Evolutionary conservation across 2,113 vertebrate genomes (phyloP).

Genomic region (Romanogobio albipinnatus): DNA sequence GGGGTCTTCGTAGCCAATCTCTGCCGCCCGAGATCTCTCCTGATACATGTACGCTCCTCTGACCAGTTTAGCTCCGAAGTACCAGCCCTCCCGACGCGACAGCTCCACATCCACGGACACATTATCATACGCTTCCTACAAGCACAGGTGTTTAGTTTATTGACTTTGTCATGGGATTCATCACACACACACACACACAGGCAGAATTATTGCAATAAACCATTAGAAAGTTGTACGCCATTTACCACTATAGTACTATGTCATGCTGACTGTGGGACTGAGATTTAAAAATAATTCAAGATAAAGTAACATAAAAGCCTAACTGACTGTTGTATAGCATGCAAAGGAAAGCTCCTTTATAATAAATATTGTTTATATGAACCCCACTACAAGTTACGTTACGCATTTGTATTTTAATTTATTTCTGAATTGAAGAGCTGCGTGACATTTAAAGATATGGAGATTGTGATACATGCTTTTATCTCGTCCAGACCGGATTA

Average conservation of each 20-base stretch:
- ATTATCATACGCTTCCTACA: slow-evolving; percentile 86
- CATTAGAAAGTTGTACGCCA: not conserved
- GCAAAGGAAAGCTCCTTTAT: too few species aligned
- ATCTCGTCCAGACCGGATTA: too few species aligned
- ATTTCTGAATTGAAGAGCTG: too few species aligned
- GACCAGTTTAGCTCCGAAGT: slow-evolving; percentile 90
- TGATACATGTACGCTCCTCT: slow-evolving; percentile 94
- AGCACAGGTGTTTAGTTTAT: not conserved
- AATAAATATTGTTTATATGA: too few species aligned
- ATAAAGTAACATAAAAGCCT: too few species aligned
- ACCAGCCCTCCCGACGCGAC: slow-evolving; percentile 85
- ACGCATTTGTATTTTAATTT: too few species aligned
- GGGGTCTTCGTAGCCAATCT: slow-evolving; percentile 86
- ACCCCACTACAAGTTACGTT: too few species aligned
- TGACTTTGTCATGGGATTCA: not conserved
- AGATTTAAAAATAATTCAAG: too few species aligned
- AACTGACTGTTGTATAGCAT: too few species aligned
- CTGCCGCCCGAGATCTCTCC: slow-evolving; percentile 80
- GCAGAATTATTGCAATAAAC: not conserved
- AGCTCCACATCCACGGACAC: slow-evolving; percentile 83
- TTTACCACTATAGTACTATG: not conserved
- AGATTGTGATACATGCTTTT: too few species aligned
- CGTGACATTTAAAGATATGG: too few species aligned
- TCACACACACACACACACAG: not conserved
- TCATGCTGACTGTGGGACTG: not conserved